Percentiles rank a stretch among this genome's conserved stretches.
Conservation (phyloP, 2,797 vertebrate genomes). For the Bovichtus diacanthus region DNA sequence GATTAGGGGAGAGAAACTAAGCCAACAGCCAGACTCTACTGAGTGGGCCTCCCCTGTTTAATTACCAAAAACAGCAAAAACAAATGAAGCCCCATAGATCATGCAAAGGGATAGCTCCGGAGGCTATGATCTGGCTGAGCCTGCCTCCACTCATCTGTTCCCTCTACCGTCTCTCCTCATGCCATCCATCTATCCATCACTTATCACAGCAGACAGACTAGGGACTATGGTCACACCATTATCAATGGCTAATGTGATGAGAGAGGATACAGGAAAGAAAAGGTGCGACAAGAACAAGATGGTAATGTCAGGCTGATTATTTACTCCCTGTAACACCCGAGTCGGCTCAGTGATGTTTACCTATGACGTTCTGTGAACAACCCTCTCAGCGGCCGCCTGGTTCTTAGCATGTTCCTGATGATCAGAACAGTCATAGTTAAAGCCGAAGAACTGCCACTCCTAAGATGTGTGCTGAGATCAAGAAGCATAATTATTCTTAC, state of each 20-base stretch:
- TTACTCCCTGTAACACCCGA: background rate
- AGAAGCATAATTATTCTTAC: background rate
- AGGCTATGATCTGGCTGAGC: slow-evolving; percentile 55
- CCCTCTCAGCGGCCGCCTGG: background rate
- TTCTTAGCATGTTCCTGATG: background rate
- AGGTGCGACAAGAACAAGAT: slow-evolving; percentile 27
- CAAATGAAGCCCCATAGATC: slow-evolving; percentile 73
- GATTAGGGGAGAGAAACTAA: slow-evolving; percentile 71
- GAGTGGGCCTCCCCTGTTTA: slow-evolving; percentile 73
- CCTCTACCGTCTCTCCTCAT: slow-evolving; percentile 25
- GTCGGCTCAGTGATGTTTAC: slow-evolving; percentile 15
- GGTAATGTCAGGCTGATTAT: slow-evolving; percentile 24
- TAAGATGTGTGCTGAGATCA: background rate
- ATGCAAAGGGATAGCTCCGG: slow-evolving; percentile 51
- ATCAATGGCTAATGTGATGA: slow-evolving; percentile 53
- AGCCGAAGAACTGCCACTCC: background rate
- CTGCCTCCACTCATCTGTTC: slow-evolving; percentile 19
- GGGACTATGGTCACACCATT: slow-evolving; percentile 35
- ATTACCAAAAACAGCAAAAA: slow-evolving; percentile 77
- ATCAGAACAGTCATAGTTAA: background rate
- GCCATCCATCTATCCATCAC: slow-evolving; percentile 60
- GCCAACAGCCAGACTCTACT: slow-evolving; percentile 68
- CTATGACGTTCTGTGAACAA: background rate
- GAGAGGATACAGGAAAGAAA: slow-evolving; percentile 25
- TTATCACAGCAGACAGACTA: slow-evolving; percentile 56